Conservation (phyloP, 2,888 invertebrate species). For the Netelia melanura region DNA sequence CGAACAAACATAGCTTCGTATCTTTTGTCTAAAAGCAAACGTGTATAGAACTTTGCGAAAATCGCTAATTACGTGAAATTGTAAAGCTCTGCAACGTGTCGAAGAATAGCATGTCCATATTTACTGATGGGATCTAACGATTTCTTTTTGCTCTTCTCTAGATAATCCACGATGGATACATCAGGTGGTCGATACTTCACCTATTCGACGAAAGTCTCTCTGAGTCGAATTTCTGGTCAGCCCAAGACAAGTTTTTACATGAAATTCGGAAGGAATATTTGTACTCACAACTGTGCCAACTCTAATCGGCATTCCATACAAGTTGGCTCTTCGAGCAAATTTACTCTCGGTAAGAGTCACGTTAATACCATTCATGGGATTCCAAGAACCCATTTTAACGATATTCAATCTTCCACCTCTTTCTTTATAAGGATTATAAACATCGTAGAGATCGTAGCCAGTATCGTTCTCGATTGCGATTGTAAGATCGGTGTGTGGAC, state of each 20-base stretch:
- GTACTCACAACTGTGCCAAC: slow-evolving; percentile 76
- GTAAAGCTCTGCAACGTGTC: slow-evolving; percentile 74
- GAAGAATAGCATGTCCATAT: slow-evolving; percentile 74
- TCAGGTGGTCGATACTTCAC: slow-evolving; percentile 72
- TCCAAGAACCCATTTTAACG: slow-evolving; percentile 76
- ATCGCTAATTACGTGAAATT: slow-evolving; percentile 76
- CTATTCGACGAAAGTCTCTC: slow-evolving; percentile 33
- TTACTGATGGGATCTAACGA: slow-evolving; percentile 77
- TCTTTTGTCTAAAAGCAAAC: background rate
- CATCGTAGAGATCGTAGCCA: slow-evolving; percentile 74
- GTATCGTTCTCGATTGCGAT: slow-evolving; percentile 68
- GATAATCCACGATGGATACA: slow-evolving; percentile 73
- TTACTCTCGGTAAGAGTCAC: slow-evolving; percentile 72
- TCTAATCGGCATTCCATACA: slow-evolving; percentile 77
- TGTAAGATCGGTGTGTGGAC: slow-evolving; percentile 75
- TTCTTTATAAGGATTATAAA: slow-evolving; percentile 77
- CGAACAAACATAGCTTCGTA: background rate
- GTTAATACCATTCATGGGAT: slow-evolving; percentile 65
- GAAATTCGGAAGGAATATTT: background rate
- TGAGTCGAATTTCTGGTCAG: background rate
- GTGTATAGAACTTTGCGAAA: background rate
- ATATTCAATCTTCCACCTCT: slow-evolving; percentile 76
- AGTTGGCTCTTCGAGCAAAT: slow-evolving; percentile 74
- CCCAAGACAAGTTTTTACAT: background rate
- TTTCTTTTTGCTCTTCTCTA: slow-evolving; percentile 75